Evolutionary conservation across 1,140 invertebrate species (phyloP).

Genomic region (Drosophila ohnishii): DNA sequence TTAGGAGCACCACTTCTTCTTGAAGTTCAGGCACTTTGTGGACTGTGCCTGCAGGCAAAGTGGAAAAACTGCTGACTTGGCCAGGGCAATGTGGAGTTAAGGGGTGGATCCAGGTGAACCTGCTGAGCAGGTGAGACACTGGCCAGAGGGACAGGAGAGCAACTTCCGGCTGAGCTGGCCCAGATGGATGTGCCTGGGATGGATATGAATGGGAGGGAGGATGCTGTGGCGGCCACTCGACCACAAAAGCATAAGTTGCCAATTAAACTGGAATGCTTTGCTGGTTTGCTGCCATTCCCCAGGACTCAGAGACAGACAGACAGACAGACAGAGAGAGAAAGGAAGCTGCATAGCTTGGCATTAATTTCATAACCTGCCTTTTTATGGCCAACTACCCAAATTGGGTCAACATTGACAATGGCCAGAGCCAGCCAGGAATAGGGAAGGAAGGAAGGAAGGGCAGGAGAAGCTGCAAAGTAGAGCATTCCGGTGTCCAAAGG

Average conservation of each 20-base stretch:
- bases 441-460: background rate
- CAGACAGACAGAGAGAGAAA: background rate
- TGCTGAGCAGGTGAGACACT: slow-evolving; percentile 39
- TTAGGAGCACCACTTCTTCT: slow-evolving; percentile 4
- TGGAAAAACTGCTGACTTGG: slow-evolving; percentile 58
- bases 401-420: slow-evolving; percentile 81
- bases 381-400: slow-evolving; percentile 77
- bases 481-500: slow-evolving; percentile 44
- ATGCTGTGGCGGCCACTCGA: slow-evolving; percentile 52
- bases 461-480: slow-evolving; percentile 1
- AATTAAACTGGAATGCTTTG: slow-evolving; percentile 80
- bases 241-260: slow-evolving; percentile 81
- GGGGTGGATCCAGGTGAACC: background rate
- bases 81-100: slow-evolving; percentile 8
- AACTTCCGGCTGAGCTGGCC: slow-evolving; percentile 45
- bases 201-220: slow-evolving; percentile 26
- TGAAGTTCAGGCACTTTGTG: slow-evolving; percentile 25
- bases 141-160: slow-evolving; percentile 35
- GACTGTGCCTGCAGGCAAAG: slow-evolving; percentile 3
- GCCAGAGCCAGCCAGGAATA: slow-evolving; percentile 31
- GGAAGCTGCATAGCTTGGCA: slow-evolving; percentile 47
- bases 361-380: slow-evolving; percentile 81
- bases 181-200: slow-evolving; percentile 41
- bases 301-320: slow-evolving; percentile 11
- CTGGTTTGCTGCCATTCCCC: slow-evolving; percentile 40